Percentiles rank a stretch among this genome's conserved stretches.
These are phyloP conservation scores for Ormyrus pomaceus DNA, from an alignment of 2,888 invertebrate species.

Conservation along the genomic window DNA sequence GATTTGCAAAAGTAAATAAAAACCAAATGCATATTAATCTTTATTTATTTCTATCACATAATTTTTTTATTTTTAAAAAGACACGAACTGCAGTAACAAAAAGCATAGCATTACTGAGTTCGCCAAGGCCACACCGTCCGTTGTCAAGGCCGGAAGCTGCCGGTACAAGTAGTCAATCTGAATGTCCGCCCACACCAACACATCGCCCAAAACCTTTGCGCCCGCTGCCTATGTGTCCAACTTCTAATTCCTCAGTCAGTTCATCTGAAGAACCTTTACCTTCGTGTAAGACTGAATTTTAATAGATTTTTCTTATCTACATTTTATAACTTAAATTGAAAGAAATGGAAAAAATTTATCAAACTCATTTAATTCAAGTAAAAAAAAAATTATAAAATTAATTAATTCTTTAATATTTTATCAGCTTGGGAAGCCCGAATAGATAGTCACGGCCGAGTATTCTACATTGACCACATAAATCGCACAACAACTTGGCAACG, in stretches of 20 bases:
- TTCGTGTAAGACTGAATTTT: conserved; percentile 79
- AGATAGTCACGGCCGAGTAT: conserved; percentile 96
- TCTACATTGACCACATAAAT: conserved; percentile 98
- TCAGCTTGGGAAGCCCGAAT: conserved; percentile 97
- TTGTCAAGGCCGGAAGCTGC: conserved; percentile 67
- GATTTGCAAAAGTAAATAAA: neutral
- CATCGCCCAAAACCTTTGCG: conserved; percentile 86
- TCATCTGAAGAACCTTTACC: conserved; percentile 87
- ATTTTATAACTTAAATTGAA: neutral
- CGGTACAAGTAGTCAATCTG: conserved; percentile 75
- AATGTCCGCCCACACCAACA: conserved; percentile 92
- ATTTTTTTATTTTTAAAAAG: conserved; percentile 54
- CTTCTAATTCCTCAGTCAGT: conserved; percentile 67
- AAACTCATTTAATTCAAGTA: conserved; percentile 18
- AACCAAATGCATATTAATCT: too few species aligned
- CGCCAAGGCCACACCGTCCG: conserved; percentile 77
- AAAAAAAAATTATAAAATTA: conserved; percentile 8
- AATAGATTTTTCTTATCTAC: neutral
- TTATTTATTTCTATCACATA: too few species aligned
- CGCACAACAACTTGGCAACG: conserved; percentile 97
- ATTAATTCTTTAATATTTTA: conserved; percentile 55
- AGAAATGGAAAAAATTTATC: conserved; percentile 9
- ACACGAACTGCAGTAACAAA: conserved; percentile 72
- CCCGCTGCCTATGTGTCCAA: conserved; percentile 75
- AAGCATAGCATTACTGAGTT: conserved; percentile 74